Conservation (phyloP, 2,797 vertebrate genomes). For the Chaetophractus vellerosus region DNA sequence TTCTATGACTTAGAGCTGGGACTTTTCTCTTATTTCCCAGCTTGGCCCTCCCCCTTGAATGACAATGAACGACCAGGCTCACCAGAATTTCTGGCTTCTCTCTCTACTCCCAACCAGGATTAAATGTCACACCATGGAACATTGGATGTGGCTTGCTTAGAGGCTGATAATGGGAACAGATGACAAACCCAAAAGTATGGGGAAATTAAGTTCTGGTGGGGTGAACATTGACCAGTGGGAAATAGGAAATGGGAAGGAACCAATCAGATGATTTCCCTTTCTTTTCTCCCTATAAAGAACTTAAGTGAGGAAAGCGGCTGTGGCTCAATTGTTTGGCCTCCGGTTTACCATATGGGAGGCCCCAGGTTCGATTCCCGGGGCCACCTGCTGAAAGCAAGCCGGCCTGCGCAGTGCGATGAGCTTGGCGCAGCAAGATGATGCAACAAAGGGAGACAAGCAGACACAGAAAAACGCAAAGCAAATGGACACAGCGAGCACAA, state of each 20-base stretch:
- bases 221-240: not conserved
- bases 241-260: slow-evolving; percentile 1
- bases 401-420: too few relatives aligned
- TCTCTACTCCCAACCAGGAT: not conserved
- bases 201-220: not conserved
- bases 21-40: not conserved
- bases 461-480: too few relatives aligned
- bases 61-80: not conserved
- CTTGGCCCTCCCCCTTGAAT: not conserved
- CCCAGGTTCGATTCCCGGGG: too few relatives aligned
- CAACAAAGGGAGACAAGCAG: too few relatives aligned
- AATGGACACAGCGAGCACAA: too few relatives aligned
- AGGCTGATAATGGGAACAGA: not conserved
- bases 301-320: too few relatives aligned
- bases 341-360: too few relatives aligned
- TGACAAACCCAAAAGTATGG: not conserved
- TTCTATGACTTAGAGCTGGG: not conserved
- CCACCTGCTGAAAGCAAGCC: too few relatives aligned
- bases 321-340: too few relatives aligned
- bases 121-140: not conserved
- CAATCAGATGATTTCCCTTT: not conserved
- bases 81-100: not conserved
- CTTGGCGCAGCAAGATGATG: too few relatives aligned
- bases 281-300: not conserved
- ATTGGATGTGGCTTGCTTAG: not conserved